Conservation (phyloP, 2,113 vertebrate species). For the Shinisaurus crocodilurus region DNA sequence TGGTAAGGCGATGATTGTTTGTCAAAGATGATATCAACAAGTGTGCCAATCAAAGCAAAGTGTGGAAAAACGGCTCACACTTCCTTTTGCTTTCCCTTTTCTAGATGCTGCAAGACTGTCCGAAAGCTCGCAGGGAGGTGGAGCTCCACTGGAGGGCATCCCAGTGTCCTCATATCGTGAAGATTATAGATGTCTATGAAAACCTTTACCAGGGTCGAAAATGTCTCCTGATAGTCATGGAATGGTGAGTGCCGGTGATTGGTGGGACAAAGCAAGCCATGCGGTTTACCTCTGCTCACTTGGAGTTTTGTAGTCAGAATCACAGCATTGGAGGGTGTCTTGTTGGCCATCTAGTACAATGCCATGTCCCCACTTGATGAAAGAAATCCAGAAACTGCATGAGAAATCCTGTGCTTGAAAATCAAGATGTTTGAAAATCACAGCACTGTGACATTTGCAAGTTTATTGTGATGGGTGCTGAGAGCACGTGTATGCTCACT, state of each 20-base stretch:
- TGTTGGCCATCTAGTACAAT: not conserved
- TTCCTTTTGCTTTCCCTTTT: not conserved
- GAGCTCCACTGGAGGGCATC: constrained; percentile 97
- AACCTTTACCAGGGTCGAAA: constrained; percentile 94
- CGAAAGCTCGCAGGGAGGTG: constrained; percentile 94
- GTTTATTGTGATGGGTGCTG: not conserved
- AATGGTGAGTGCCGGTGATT: constrained; percentile 83
- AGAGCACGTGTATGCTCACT: too few relatives aligned
- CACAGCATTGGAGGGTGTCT: not conserved
- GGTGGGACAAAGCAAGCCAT: accelerated
- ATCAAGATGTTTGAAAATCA: not conserved
- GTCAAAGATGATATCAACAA: not conserved
- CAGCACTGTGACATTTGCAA: not conserved
- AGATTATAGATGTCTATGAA: constrained; percentile 95
- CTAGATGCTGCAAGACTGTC: constrained; percentile 96
- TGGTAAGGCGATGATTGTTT: not conserved
- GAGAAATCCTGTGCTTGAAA: not conserved
- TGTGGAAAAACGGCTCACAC: not conserved
- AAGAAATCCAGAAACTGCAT: not conserved
- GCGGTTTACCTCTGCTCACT: not conserved
- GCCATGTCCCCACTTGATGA: too few relatives aligned
- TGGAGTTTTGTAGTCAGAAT: not conserved
- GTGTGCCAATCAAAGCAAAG: not conserved
- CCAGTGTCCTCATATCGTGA: constrained; percentile 92
- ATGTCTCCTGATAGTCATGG: constrained; percentile 98